Base-by-base conservation (phyloP, 37 sponge, comb jelly and placozoan genomes). In the Diacarnus erythraeanus region DNA sequence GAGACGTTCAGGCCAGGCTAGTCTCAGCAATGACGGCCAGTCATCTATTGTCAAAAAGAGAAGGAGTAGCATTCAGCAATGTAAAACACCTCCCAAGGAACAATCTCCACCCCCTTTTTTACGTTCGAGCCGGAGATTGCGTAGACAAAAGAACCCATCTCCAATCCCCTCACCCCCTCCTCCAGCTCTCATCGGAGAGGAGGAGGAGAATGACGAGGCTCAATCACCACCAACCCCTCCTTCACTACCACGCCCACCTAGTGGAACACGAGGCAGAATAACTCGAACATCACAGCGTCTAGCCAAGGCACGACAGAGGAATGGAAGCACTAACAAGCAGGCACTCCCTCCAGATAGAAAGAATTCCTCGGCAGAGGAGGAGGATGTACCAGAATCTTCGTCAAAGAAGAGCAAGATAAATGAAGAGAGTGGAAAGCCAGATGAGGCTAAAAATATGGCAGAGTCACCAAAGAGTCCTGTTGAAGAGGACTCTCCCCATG, bases 81-180 rank as follows among this genome's bases (percentile, higher is more conserved):
- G 38, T 9, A 12, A 23, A 1, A 41, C 71, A 4, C 71, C 71
- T 35, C 22, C 41, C 42, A 42, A 71, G 71, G 57, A 29, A 47
- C 74, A 47, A 30, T 64, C 67, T 66, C 83, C 63, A 18, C 83
- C 60, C 37, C 51, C 64, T 38, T 64, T 60, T 64, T 21, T 70
- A 2, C 61, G 64, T 4, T 71, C 61, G 29, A 72, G 82, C 31
- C 73, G 70, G 1, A 33, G 72, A 22, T 72, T 63, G 71, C 70
- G 83, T 29, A 8, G n/a, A 22, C 56, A 64, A n/a, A 18, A 54
- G 47, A 74, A 74, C 74, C 34, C 25, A 6, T 60, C 61, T 59
- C 22, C 36, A 9, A 0, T 42, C 34, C 31, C 65, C 15, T 41
- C 56, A 1, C 54, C 40, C 0, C 67, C 35, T 23, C 56, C 74